These are phyloP conservation scores for Eulemur mongoz DNA, from an alignment of 2,797 vertebrate genomes.

Conservation along the genomic window DNA sequence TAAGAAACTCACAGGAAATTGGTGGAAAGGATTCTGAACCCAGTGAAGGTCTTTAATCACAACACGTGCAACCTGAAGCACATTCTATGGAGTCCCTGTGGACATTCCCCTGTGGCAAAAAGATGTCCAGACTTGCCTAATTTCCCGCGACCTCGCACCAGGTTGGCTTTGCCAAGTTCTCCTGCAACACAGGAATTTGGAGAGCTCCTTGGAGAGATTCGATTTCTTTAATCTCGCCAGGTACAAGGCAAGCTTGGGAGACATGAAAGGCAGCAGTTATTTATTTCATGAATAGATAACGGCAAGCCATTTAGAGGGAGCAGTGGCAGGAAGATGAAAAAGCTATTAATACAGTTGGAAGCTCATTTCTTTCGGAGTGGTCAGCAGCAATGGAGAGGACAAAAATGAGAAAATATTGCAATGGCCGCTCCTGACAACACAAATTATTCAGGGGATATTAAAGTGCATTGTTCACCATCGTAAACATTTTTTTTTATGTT, in stretches of 20 bases:
- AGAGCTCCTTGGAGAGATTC: background rate
- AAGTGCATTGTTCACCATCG: constrained; percentile 53
- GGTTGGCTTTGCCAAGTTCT: background rate
- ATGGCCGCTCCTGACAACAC: constrained; percentile 43
- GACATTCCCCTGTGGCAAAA: background rate
- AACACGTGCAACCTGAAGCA: background rate
- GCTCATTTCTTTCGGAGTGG: constrained; percentile 67
- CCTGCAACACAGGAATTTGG: background rate
- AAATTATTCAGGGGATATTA: constrained; percentile 69
- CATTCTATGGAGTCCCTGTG: background rate
- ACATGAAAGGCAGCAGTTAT: constrained; percentile 41
- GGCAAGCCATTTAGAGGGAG: background rate
- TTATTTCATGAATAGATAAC: constrained; percentile 64
- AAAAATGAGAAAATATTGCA: constrained; percentile 56
- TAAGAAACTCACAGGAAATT: background rate
- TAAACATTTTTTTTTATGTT: constrained; percentile 76
- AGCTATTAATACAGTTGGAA: constrained; percentile 61
- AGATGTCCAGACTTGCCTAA: background rate
- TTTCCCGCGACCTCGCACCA: background rate
- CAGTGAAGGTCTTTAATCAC: background rate
- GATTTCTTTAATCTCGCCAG: background rate
- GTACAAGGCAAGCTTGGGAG: background rate
- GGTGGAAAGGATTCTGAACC: background rate
- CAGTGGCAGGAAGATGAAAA: constrained; percentile 57
- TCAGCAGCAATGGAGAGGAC: constrained; percentile 45